Evolutionary conservation across 2,797 vertebrate species (phyloP).

Genomic region (Heliangelus exortis): DNA sequence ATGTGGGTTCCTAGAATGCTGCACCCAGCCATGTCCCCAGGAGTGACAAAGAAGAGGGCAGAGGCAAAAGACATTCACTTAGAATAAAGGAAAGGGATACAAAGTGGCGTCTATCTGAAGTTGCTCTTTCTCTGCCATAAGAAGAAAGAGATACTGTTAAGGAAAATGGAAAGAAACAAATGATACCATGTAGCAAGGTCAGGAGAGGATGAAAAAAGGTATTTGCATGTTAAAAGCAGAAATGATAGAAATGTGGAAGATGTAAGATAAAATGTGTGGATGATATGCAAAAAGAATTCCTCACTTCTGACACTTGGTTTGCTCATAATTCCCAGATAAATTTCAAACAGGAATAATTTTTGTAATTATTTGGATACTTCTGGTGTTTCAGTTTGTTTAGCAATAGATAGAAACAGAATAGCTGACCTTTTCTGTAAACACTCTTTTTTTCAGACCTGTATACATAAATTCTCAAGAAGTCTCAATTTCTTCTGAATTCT

Average conservation of each 20-base stretch:
- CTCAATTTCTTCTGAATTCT: slow-evolving; percentile 14
- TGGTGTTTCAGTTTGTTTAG: neutral
- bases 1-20: neutral
- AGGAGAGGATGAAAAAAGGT: slow-evolving; percentile 16
- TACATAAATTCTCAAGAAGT: slow-evolving; percentile 11
- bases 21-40: neutral
- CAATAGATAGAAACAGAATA: neutral
- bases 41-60: neutral
- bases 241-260: neutral
- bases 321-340: neutral
- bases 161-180: slow-evolving; percentile 40
- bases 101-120: neutral
- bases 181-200: neutral
- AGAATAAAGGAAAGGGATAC: slow-evolving; percentile 22
- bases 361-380: neutral
- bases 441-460: slow-evolving; percentile 14
- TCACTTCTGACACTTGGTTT: neutral
- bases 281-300: neutral
- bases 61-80: neutral
- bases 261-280: neutral
- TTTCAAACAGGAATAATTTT: slow-evolving; percentile 18
- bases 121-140: neutral
- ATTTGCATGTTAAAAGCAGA: slow-evolving; percentile 22
- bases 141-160: slow-evolving; percentile 17
- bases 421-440: slow-evolving; percentile 42